Evolutionary conservation across 2,888 invertebrate species (phyloP), one percentile per base, ranked within the genome.

Genomic region (Schizaphis graminum): DNA sequence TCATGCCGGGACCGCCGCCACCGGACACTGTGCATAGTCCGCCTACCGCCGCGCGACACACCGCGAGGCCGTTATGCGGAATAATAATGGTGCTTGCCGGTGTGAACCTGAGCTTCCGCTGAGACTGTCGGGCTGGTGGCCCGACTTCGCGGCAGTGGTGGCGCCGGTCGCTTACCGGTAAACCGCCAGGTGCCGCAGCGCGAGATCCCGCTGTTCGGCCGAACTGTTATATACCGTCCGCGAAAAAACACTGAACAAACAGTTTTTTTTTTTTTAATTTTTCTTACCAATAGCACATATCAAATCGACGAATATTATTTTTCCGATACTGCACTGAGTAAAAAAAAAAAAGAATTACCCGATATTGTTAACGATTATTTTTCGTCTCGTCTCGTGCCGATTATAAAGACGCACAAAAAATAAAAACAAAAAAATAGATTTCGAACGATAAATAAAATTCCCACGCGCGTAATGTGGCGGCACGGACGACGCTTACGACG

Each of bases 51-150:
- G 95, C 95, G 95, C 95, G 95, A 95, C 95, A 95, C 95, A 95
- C 95, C 95, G 95, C 95, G 95, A 95, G 95, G 95, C 95, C 95
- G 95, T 95, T 95, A 95, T 95, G 95, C 91, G 95, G 95, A 94
- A 95, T 95, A 95, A 95, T 95, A 95, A 95, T 95, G 95, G 95
- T 95, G 95, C 94, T 85, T 95, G 94, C 93, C 93, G 93, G 93
- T 26, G 89, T 41, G 85, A 11, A 85, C 93, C 90, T 93, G 93
- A 93, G 93, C 93, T 61, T 90, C 93, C 90, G 93, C 93, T 93
- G 93, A 93, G 61, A 93, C 93, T 21, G 90, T 57, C 93, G 93
- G 93, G 89, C 35, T 41, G 13, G 57, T 35, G 44, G 8, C 49
- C 94, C 93, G 93, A 89, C 88, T 88, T 26, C 16, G 57, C 56